phyloP scores from a whole-genome alignment of 2,888 invertebrate genomes.

The Spisula subtruncata region DNA sequence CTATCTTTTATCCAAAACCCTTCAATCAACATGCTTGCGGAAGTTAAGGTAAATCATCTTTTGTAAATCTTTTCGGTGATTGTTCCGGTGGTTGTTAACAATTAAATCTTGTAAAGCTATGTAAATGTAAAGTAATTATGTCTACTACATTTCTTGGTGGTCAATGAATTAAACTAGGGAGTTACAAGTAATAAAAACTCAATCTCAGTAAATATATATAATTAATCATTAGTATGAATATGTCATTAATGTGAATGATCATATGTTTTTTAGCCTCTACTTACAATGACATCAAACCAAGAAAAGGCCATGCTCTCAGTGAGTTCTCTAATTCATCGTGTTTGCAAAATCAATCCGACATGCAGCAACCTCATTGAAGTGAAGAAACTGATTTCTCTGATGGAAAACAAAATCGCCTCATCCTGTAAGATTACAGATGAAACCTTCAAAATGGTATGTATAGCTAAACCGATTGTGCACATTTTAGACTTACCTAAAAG shows the following conservation, averaged over 20 bases:
- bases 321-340: constrained; percentile 92
- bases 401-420: constrained; percentile 74
- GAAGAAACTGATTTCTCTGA: constrained; percentile 81
- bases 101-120: no score
- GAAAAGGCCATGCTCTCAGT: constrained; percentile 91
- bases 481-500: no score
- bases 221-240: background rate
- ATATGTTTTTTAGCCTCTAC: constrained; percentile 71
- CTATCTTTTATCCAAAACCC: constrained; percentile 92
- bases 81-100: no score
- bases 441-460: constrained; percentile 69
- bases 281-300: constrained; percentile 87
- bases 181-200: background rate
- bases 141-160: no score
- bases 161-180: background rate
- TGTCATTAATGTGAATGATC: background rate
- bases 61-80: background rate
- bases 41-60: constrained; percentile 85
- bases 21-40: constrained; percentile 87
- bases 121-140: background rate
- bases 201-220: no score
- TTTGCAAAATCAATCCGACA: constrained; percentile 89
- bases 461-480: background rate
- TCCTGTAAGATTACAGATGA: constrained; percentile 75
- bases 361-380: constrained; percentile 86